Percentiles rank a stretch among this genome's conserved stretches.
phyloP scores from a whole-genome alignment of 2,888 invertebrate genomes.

The Trichopoda pennipes region DNA sequence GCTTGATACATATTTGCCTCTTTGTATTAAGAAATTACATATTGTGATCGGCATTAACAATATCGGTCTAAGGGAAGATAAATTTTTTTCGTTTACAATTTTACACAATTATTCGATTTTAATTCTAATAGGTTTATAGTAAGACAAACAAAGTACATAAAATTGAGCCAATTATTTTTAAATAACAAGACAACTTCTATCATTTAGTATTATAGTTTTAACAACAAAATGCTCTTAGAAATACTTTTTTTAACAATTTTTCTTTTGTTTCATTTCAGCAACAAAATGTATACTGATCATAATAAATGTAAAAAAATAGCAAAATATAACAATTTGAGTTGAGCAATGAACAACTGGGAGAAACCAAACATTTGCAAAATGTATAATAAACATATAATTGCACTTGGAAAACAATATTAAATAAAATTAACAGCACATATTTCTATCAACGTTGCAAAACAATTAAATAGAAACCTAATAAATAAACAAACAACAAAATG shows the following conservation, averaged over 20 bases:
- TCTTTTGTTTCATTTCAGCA: conserved; percentile 41
- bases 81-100: too few relatives aligned
- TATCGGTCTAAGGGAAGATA: too few relatives aligned
- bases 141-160: too few relatives aligned
- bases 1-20: too few relatives aligned
- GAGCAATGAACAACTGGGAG: conserved; percentile 10
- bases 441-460: conserved; percentile 33
- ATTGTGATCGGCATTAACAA: too few relatives aligned
- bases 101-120: too few relatives aligned
- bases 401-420: conserved; percentile 45
- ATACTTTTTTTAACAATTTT: background rate
- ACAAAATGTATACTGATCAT: conserved; percentile 53
- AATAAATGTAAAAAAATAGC: conserved; percentile 15
- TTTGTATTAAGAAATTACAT: too few relatives aligned
- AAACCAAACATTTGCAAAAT: conserved; percentile 13
- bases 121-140: too few relatives aligned
- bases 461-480: conserved; percentile 46
- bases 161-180: too few relatives aligned
- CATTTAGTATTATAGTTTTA: conserved; percentile 6
- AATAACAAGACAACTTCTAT: too few relatives aligned
- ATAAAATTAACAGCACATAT: conserved; percentile 18
- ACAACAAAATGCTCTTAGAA: too few relatives aligned
- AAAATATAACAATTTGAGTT: background rate
- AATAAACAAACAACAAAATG: conserved; percentile 60
- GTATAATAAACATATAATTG: conserved; percentile 42